Evolutionary conservation across 2,888 invertebrate species (phyloP).

Genomic region (Hirtodrosophila alboralis): DNA sequence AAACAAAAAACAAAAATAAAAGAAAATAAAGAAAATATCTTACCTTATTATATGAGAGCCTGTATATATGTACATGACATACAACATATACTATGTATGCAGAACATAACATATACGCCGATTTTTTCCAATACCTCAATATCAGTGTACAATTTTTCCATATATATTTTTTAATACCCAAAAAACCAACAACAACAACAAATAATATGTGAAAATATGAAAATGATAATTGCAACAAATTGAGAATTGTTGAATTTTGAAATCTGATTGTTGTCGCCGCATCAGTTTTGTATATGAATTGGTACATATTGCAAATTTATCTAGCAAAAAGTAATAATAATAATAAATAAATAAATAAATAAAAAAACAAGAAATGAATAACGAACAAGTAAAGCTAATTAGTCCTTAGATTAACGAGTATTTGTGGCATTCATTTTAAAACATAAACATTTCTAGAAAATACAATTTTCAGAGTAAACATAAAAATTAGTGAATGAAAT

Average conservation of each 20-base stretch:
- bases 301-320: conserved; percentile 57
- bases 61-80: conserved; percentile 51
- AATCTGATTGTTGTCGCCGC: conserved; percentile 76
- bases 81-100: conserved; percentile 40
- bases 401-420: conserved; percentile 36
- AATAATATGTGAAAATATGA: conserved; percentile 26
- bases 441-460: conserved; percentile 55
- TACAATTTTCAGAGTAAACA: conserved; percentile 54
- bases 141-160: conserved; percentile 76
- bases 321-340: conserved; percentile 22
- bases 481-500: conserved; percentile 48
- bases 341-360: too few species aligned
- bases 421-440: conserved; percentile 54
- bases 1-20: too few species aligned
- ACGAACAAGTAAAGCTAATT: conserved; percentile 31
- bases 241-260: conserved; percentile 63
- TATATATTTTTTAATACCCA: conserved; percentile 72
- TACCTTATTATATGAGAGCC: conserved; percentile 34
- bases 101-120: conserved; percentile 69
- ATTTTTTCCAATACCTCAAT: conserved; percentile 80
- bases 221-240: conserved; percentile 15
- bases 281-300: conserved; percentile 51
- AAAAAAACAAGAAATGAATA: too few species aligned
- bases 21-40: too few species aligned
- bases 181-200: conserved; percentile 32